These are phyloP conservation scores for Tachyglossus aculeatus DNA, from an alignment of 2,797 vertebrate species.

Conservation along the genomic window DNA sequence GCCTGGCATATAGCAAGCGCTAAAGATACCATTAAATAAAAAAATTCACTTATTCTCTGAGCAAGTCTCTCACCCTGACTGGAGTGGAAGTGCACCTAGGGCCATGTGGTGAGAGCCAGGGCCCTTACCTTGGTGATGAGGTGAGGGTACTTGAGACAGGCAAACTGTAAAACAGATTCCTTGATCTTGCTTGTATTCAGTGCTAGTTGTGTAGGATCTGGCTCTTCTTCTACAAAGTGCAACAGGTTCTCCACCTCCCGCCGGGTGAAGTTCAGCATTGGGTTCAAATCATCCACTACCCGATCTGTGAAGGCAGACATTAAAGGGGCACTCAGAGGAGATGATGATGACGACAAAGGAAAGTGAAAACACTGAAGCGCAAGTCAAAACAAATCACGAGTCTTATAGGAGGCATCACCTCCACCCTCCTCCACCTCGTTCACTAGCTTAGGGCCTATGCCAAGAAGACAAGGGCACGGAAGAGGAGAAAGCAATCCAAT, in stretches of 20 bases:
- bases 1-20: too few relatives aligned
- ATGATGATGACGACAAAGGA: background rate
- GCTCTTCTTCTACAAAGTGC: constrained; percentile 97
- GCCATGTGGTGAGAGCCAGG: too few relatives aligned
- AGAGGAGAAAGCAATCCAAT: too few relatives aligned
- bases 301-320: constrained; percentile 80
- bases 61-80: too few relatives aligned
- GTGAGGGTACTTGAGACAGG: constrained; percentile 88
- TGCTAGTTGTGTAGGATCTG: constrained; percentile 72
- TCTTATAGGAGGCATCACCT: too few relatives aligned
- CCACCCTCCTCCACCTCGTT: too few relatives aligned
- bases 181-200: constrained; percentile 70
- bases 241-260: constrained; percentile 96
- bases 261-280: constrained; percentile 94
- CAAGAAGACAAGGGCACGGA: too few relatives aligned
- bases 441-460: too few relatives aligned
- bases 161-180: constrained; percentile 85
- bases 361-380: background rate
- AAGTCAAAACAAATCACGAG: too few relatives aligned
- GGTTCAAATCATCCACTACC: constrained; percentile 97
- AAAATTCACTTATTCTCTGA: too few relatives aligned
- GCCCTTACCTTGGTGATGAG: constrained; percentile 93
- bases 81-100: too few relatives aligned
- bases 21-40: too few relatives aligned
- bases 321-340: background rate